These are phyloP conservation scores for Andrena cerasifolii DNA, from an alignment of 1,140 invertebrate genomes.

Conservation along the genomic window DNA sequence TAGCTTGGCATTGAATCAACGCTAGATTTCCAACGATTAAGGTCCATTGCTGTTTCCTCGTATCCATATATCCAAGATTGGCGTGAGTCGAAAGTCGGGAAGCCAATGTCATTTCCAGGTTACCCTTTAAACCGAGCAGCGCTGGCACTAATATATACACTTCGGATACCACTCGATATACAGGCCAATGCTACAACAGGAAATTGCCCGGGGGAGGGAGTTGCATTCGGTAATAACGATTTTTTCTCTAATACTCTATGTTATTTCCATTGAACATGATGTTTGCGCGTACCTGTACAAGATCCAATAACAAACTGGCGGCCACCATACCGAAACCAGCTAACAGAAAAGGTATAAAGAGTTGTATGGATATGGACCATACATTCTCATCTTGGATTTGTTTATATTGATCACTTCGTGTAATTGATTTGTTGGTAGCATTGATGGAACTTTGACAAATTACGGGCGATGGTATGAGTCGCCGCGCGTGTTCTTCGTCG, in stretches of 20 bases:
- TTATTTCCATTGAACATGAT: not conserved
- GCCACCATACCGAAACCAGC: constrained; percentile 97
- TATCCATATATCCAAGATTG: constrained; percentile 91
- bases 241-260: not conserved
- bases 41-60: constrained; percentile 85
- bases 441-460: constrained; percentile 56
- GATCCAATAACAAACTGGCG: constrained; percentile 92
- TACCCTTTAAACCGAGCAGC: constrained; percentile 97
- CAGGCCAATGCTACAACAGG: constrained; percentile 88
- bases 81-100: constrained; percentile 95
- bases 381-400: constrained; percentile 78
- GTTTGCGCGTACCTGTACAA: constrained; percentile 87
- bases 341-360: constrained; percentile 94
- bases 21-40: constrained; percentile 94
- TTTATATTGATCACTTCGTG: constrained; percentile 42
- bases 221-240: not conserved
- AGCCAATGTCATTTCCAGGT: constrained; percentile 98
- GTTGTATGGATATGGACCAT: constrained; percentile 89
- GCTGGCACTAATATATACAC: constrained; percentile 97
- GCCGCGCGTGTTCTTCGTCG: constrained; percentile 63
- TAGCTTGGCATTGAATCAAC: constrained; percentile 96
- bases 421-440: constrained; percentile 51
- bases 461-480: constrained; percentile 67
- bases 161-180: constrained; percentile 93
- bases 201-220: no score